A percentile compares a stretch with the other conserved stretches of the same genome.
phyloP scores from a whole-genome alignment of 2,888 invertebrate genomes.

The Pristionchus mayeri region DNA sequence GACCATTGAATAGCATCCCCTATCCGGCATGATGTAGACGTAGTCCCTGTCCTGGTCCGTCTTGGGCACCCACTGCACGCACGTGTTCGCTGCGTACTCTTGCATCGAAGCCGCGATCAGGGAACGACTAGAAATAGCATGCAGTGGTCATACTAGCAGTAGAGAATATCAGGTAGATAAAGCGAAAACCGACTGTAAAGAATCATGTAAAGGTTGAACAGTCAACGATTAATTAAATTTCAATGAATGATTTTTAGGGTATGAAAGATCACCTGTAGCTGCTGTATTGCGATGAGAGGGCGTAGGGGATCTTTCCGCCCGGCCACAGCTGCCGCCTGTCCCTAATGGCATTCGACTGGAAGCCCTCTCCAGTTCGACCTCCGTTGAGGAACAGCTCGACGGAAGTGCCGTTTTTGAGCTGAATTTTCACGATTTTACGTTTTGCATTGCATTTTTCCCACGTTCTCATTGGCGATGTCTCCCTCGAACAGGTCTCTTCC shows the following conservation, averaged over 20 bases:
- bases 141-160: too few relatives aligned
- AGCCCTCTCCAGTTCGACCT: conserved; percentile 59
- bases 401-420: conserved; percentile 63
- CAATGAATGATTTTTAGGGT: too few relatives aligned
- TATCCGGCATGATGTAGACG: conserved; percentile 74
- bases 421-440: background rate
- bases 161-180: too few relatives aligned
- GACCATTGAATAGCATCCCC: conserved; percentile 76
- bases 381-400: conserved; percentile 70
- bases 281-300: conserved; percentile 74
- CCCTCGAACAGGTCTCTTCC: conserved; percentile 73
- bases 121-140: conserved; percentile 69
- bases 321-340: conserved; percentile 74
- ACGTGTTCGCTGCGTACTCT: conserved; percentile 72
- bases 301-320: conserved; percentile 72
- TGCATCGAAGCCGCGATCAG: conserved; percentile 75
- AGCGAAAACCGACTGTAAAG: too few relatives aligned
- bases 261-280: conserved; percentile 70
- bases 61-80: conserved; percentile 75
- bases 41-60: conserved; percentile 71
- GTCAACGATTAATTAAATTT: too few relatives aligned
- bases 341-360: conserved; percentile 72
- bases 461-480: conserved; percentile 75
- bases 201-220: too few relatives aligned
- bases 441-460: conserved; percentile 51